A percentile compares a stretch with the other conserved stretches of the same genome.
Conservation (phyloP, 2,113 vertebrate genomes). For the Eretmodus cyanostictus region DNA sequence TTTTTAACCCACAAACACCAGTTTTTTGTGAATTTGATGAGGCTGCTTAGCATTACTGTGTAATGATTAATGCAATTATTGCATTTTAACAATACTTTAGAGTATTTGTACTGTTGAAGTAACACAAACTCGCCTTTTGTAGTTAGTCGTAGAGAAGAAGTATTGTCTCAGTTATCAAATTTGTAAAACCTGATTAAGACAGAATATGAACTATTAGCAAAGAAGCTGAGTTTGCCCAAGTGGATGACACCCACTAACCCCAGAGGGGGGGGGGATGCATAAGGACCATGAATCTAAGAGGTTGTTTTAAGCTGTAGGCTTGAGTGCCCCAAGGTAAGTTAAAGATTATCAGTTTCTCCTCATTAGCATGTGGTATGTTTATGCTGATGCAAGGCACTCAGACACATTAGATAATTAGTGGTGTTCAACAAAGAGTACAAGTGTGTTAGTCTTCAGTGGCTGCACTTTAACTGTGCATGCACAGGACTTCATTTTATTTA, state of each 20-base stretch:
- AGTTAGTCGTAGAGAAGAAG: background rate
- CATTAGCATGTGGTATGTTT: background rate
- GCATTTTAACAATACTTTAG: background rate
- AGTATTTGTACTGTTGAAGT: background rate
- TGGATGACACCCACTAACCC: background rate
- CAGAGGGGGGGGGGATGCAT: fast-evolving
- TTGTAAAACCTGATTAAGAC: background rate
- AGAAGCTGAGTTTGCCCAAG: background rate
- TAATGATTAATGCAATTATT: background rate
- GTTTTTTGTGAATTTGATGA: background rate
- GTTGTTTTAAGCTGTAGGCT: background rate
- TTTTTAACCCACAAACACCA: background rate
- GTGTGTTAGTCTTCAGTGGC: background rate
- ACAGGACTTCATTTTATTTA: background rate
- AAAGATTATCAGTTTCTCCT: background rate
- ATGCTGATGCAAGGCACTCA: background rate
- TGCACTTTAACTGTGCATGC: background rate
- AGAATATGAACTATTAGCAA: background rate
- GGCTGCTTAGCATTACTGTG: background rate
- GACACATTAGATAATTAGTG: background rate
- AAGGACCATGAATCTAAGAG: background rate
- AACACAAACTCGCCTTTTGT: background rate
- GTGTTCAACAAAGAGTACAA: background rate
- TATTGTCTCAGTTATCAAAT: background rate
- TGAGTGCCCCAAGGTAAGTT: background rate